Percentiles rank a stretch among this genome's conserved stretches.
Evolutionary conservation across 2,797 vertebrate genomes (phyloP).

Genomic region (Tragopan temminckii): DNA sequence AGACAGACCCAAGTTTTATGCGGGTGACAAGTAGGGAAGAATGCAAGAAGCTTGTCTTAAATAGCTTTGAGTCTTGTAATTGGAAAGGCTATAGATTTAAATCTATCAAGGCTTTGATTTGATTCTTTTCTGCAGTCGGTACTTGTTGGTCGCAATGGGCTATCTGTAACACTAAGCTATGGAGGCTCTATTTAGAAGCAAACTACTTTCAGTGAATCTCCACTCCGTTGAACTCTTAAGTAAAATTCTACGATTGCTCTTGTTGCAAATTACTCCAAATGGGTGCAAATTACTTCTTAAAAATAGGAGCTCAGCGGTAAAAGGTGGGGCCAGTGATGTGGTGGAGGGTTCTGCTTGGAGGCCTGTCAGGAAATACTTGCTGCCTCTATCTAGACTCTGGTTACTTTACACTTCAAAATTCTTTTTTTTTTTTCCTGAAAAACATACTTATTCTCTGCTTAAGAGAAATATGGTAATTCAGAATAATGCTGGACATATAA

Average conservation of each 20-base stretch:
- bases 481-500: neutral
- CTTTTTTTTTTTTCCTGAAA: neutral
- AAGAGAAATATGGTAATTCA: neutral
- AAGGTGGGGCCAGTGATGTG: neutral
- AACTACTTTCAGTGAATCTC: accelerated
- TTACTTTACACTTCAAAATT: neutral
- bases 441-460: neutral
- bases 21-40: accelerated
- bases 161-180: accelerated
- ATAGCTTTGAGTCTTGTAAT: accelerated
- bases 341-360: neutral
- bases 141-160: accelerated
- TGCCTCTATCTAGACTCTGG: neutral
- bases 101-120: neutral
- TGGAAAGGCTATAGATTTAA: neutral
- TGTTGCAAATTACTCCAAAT: neutral
- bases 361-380: neutral
- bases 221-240: accelerated
- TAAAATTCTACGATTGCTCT: neutral
- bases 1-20: accelerated
- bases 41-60: accelerated
- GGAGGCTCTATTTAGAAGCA: neutral
- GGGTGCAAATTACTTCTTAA: neutral
- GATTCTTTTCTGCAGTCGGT: neutral
- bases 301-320: neutral